Base-by-base conservation (phyloP, 2,888 invertebrate species). In the Carpatolechia fugitivella region DNA sequence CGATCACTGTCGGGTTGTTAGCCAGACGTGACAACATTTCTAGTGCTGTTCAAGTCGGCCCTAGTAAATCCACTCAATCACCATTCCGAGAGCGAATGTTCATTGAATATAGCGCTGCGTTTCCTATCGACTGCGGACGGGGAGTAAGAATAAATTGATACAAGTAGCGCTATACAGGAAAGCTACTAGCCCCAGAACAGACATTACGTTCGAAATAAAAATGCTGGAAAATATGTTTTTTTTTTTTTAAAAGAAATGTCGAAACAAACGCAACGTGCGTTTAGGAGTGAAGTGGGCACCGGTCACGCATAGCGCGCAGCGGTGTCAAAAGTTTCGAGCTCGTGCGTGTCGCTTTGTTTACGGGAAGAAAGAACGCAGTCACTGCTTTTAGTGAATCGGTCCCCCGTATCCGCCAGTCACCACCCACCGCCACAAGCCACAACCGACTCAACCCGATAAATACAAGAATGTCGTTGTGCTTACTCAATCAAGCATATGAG, bases 311-410 rank as follows among this genome's bases (percentile, higher is more conserved):
- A 51, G 51, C 55, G 55, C 55, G 38, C 55, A 38, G 14, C 31
- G 46, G 36, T 47, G 18, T 55, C 51, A 20, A 52, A 50, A 47
- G 36, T 52, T 40, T 13, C n/a, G 16, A 29, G 31, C 14, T 36
- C 52, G 55, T 52, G 51, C 55, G 55, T 55, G 55, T 52, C 51
- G 55, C 20, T 44, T 51, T 54, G 54, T 50, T 38, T 54, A 48
- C 54, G 54, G 11, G 31, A 13, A 38, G 40, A 40, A 54, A 54
- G 48, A 35, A 47, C 20, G n/a, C 40, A 48, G 48, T 48, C 54
- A 54, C 40, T 40, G 30, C 30, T 40, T 36, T 47, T 47, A 47
- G 40, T 44, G 38, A 29, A 30, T 24, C 31, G 11, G 46, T 29
- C 48, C 48, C 38, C 29, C 13, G 29, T 14, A n/a, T 18, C 29